These are phyloP conservation scores for Irena cyanogastra DNA, from an alignment of 2,113 vertebrate genomes.

Conservation along the genomic window DNA sequence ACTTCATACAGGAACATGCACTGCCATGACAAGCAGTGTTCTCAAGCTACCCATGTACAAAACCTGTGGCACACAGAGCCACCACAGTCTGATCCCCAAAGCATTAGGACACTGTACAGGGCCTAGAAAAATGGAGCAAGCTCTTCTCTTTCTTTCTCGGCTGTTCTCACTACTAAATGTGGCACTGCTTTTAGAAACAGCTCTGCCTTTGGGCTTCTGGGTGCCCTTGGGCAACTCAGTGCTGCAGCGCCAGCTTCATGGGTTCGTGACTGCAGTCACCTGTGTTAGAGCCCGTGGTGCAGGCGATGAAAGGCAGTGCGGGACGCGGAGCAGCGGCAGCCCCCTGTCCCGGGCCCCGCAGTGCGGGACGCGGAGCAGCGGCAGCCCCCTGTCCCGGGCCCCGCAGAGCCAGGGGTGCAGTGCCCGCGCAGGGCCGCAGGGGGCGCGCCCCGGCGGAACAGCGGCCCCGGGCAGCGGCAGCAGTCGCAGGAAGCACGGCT, in stretches of 20 bases:
- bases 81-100: background rate
- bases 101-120: background rate
- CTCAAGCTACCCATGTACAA: background rate
- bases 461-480: background rate
- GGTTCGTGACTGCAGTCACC: background rate
- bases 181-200: background rate
- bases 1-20: background rate
- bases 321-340: background rate
- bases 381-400: no score
- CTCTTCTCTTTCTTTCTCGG: background rate
- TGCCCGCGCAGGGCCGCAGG: background rate
- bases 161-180: background rate
- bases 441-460: background rate
- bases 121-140: background rate
- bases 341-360: background rate
- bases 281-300: background rate
- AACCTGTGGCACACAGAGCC: background rate
- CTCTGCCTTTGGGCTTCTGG: background rate
- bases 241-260: rapidly evolving
- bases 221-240: background rate
- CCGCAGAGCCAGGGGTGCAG: background rate
- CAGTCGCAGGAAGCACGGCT: background rate
- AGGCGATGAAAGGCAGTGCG: background rate
- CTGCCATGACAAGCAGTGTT: background rate
- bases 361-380: background rate